Base-by-base conservation (phyloP, 2,888 invertebrate genomes). In the Anthoptus insignis region DNA sequence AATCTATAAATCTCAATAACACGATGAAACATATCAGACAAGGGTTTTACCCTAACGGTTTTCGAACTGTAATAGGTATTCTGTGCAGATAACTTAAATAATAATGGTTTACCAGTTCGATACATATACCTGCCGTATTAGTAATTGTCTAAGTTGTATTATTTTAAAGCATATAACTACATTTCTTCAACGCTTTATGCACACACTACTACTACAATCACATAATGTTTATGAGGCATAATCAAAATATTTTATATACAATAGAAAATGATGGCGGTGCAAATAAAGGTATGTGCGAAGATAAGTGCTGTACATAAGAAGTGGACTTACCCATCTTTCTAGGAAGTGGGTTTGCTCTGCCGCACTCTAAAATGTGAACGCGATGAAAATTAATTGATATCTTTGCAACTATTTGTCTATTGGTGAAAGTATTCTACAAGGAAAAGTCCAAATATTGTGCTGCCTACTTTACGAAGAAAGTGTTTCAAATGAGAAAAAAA, bases 281-380 rank as follows among this genome's bases (percentile, higher is more conserved):
- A 19, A 13, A 27, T 42, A 45, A 45, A 45, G 45, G 19, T 29
- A 49, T 2, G 42, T 64, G 58, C 64, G 42, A 45, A 16, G 14
- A 16, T 58, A 52, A 19, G 57, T 64, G 70, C 70, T 68, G 47
- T 68, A 74, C 68, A 73, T 59, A 11, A n/a, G n/a, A n/a, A n/a
- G 37, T 22, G 59, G 69, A 90, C 91, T 93, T 89, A 91, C 92
- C 92, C 79, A 92, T 80, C 84, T 91, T 93, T 87, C 89, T 90
- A 84, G 90, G 89, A 75, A 90, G 87, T 79, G 86, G 89, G 82
- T 93, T 93, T 83, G 89, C 90, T 84, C 89, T 88, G 84, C 93
- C 93, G 85, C 93, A 93, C 78, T 88, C 93, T 93, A 93, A 83
- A 92, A 90, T 67, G 82, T 84, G 81, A 84, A 86, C 70, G 59